A percentile compares a stretch with the other conserved stretches of the same genome.
phyloP scores from a whole-genome alignment of 64 coral and sea anemone genomes.

The Orbicella faveolata region DNA sequence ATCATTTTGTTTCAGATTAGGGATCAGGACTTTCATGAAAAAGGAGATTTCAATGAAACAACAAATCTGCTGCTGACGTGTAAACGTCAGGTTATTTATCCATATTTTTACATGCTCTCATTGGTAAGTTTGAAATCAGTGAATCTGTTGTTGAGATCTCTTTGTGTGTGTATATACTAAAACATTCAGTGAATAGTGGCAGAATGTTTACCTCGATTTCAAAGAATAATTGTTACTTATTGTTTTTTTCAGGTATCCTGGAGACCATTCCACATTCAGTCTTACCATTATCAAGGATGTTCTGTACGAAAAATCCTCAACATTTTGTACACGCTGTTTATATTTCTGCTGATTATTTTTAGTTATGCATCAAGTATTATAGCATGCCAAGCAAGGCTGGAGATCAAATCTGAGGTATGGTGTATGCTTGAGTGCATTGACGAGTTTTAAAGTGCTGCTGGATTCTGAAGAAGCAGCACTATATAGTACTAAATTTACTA shows the following conservation, averaged over 20 bases:
- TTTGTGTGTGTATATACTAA: too few species aligned
- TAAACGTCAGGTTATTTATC: slow-evolving; percentile 66
- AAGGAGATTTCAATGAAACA: slow-evolving; percentile 48
- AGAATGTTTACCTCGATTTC: too few species aligned
- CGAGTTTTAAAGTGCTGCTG: background rate
- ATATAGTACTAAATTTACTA: too few species aligned
- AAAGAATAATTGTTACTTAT: too few species aligned
- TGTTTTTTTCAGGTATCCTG: slow-evolving; percentile 67
- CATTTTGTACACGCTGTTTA: slow-evolving; percentile 55
- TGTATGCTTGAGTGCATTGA: too few species aligned
- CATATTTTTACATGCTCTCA: slow-evolving; percentile 65
- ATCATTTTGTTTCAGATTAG: slow-evolving; percentile 46
- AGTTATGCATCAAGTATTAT: slow-evolving; percentile 83
- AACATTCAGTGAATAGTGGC: too few species aligned
- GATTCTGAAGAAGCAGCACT: background rate
- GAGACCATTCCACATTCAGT: slow-evolving; percentile 76
- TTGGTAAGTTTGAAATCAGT: slow-evolving; percentile 29
- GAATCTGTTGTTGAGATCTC: background rate
- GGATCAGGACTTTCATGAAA: slow-evolving; percentile 18
- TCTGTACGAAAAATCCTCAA: slow-evolving; percentile 51
- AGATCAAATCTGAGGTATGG: slow-evolving; percentile 49
- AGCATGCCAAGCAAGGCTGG: slow-evolving; percentile 76
- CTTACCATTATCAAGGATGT: slow-evolving; percentile 43
- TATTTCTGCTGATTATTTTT: slow-evolving; percentile 75
- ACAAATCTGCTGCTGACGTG: slow-evolving; percentile 45